These are phyloP conservation scores for Cerastis rubricosa DNA, from an alignment of 2,888 invertebrate genomes.

Conservation along the genomic window DNA sequence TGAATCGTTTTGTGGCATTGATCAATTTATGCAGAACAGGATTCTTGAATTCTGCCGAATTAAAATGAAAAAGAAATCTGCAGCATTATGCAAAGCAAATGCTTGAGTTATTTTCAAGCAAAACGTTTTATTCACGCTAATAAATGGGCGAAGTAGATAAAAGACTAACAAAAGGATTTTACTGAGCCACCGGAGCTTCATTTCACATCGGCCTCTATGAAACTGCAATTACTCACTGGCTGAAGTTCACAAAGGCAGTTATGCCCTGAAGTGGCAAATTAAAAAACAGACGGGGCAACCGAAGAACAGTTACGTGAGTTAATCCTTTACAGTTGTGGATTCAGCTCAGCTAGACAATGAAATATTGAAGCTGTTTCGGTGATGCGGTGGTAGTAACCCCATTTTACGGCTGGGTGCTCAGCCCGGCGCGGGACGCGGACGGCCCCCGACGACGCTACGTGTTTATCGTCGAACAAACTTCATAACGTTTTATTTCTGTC, in stretches of 20 bases:
- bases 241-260: slow-evolving; percentile 42
- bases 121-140: slow-evolving; percentile 44
- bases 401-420: slow-evolving; percentile 76
- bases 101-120: slow-evolving; percentile 23
- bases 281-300: slow-evolving; percentile 57
- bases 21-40: not conserved
- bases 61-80: slow-evolving; percentile 16
- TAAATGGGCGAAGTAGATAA: slow-evolving; percentile 42
- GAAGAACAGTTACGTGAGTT: slow-evolving; percentile 62
- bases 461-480: slow-evolving; percentile 74
- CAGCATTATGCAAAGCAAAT: slow-evolving; percentile 29
- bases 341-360: slow-evolving; percentile 75
- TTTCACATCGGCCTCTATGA: slow-evolving; percentile 51
- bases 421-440: slow-evolving; percentile 42
- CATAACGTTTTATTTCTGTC: slow-evolving; percentile 65
- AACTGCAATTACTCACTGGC: slow-evolving; percentile 56
- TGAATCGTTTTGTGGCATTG: slow-evolving; percentile 18
- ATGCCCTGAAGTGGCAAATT: slow-evolving; percentile 54
- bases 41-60: slow-evolving; percentile 10
- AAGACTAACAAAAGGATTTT: slow-evolving; percentile 45
- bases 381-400: slow-evolving; percentile 69
- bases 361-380: slow-evolving; percentile 76
- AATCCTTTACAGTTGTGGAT: slow-evolving; percentile 72
- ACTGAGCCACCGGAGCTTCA: slow-evolving; percentile 23
- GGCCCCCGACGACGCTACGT: slow-evolving; percentile 57